A percentile compares a stretch with the other conserved stretches of the same genome.
These are phyloP conservation scores for Heliconius himera DNA, from an alignment of 1,140 invertebrate genomes.

Conservation along the genomic window DNA sequence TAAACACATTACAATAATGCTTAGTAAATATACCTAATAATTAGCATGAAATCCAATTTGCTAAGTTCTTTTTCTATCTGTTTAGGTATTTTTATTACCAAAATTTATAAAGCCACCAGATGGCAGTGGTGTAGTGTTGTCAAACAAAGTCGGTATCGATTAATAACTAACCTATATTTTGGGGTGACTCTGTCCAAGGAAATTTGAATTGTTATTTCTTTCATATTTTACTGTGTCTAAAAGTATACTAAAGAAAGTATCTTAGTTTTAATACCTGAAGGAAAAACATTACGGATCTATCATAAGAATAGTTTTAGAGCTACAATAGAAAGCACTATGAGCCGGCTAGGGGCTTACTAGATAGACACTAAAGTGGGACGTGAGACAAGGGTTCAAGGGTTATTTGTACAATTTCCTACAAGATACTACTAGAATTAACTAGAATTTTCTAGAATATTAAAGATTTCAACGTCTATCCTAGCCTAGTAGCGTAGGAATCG, in stretches of 20 bases:
- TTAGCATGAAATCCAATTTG: background rate
- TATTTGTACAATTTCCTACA: conserved; percentile 72
- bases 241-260: conserved; percentile 5
- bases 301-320: conserved; percentile 39
- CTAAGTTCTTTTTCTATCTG: conserved; percentile 1
- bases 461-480: conserved; percentile 41
- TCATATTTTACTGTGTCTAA: background rate
- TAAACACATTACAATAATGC: background rate
- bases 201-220: background rate
- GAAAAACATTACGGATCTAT: conserved; percentile 25
- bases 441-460: conserved; percentile 54
- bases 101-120: conserved; percentile 6
- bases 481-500: conserved; percentile 35
- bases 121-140: conserved; percentile 12
- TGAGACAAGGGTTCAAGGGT: conserved; percentile 75
- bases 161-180: conserved; percentile 1
- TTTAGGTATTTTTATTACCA: background rate
- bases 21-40: background rate
- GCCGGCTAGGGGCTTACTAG: conserved; percentile 17
- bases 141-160: background rate
- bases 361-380: conserved; percentile 72
- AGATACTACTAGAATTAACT: conserved; percentile 57
- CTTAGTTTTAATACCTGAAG: background rate
- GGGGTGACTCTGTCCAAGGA: background rate
- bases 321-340: conserved; percentile 33